A percentile compares a stretch with the other conserved stretches of the same genome.
Conservation (phyloP, 2,797 vertebrate genomes). For the Sciaenops ocellatus region DNA sequence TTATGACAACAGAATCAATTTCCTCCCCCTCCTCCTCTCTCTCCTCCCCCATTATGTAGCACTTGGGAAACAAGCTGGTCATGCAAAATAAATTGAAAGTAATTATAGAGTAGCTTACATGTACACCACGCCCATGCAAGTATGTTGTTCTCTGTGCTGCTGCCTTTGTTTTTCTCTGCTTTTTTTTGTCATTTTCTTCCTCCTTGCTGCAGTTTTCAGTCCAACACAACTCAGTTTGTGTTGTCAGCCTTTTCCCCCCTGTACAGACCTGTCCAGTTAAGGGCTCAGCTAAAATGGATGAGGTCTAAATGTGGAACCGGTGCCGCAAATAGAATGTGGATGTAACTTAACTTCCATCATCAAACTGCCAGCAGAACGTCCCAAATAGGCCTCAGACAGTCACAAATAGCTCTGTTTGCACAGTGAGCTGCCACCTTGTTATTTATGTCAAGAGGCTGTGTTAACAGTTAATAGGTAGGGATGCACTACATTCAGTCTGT, state of each 20-base stretch:
- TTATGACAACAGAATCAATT: slow-evolving; percentile 28
- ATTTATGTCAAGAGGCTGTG: slow-evolving; percentile 47
- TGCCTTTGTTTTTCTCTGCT: slow-evolving; percentile 19
- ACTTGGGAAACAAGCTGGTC: slow-evolving; percentile 51
- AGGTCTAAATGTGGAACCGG: slow-evolving; percentile 44
- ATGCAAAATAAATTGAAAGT: slow-evolving; percentile 67
- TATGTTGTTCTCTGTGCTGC: slow-evolving; percentile 37
- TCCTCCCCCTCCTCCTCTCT: slow-evolving; percentile 8
- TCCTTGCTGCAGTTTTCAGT: not conserved
- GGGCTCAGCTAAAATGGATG: slow-evolving; percentile 43
- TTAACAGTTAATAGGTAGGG: slow-evolving; percentile 12
- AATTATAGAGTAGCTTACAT: slow-evolving; percentile 67
- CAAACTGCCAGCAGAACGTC: slow-evolving; percentile 60
- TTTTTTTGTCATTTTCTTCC: slow-evolving; percentile 5
- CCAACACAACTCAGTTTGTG: not conserved
- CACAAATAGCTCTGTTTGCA: slow-evolving; percentile 70
- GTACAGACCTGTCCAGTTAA: slow-evolving; percentile 55
- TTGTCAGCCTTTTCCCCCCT: not conserved
- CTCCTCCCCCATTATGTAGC: slow-evolving; percentile 34
- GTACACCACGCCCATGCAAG: slow-evolving; percentile 66
- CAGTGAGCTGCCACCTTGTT: slow-evolving; percentile 55
- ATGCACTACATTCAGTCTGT: not conserved
- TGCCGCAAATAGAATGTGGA: slow-evolving; percentile 67
- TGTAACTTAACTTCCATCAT: slow-evolving; percentile 67
- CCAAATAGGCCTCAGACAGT: slow-evolving; percentile 59